Conservation (phyloP, 2,113 vertebrate genomes). For the Tor tambroides region DNA sequence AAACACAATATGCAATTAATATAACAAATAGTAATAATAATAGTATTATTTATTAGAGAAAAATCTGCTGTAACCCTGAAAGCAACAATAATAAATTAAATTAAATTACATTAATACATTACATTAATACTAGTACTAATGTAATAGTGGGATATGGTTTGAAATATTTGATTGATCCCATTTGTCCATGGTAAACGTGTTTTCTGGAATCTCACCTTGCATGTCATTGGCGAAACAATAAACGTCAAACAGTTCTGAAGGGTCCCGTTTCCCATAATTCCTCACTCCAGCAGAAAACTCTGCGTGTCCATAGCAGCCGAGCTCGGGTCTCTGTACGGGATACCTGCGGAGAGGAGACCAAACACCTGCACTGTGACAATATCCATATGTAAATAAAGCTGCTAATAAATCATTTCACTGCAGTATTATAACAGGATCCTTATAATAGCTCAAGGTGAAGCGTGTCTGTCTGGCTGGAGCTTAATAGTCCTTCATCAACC, state of each 20-base stretch:
- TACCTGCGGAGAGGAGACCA: conserved; percentile 78
- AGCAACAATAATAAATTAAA: too few species aligned
- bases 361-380: not conserved
- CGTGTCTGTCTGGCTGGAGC: too few species aligned
- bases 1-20: not conserved
- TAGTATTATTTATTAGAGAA: not conserved
- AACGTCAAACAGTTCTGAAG: conserved; percentile 86
- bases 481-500: too few species aligned
- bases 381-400: conserved; percentile 13
- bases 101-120: too few species aligned
- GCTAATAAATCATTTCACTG: conserved; percentile 43
- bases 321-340: conserved; percentile 87
- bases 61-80: too few species aligned
- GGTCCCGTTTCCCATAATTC: conserved; percentile 87
- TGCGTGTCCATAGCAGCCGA: conserved; percentile 91
- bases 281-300: conserved; percentile 87
- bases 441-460: not conserved
- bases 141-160: too few species aligned
- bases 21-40: not conserved
- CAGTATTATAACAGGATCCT: conserved; percentile 26
- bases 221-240: conserved; percentile 89
- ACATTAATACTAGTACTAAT: too few species aligned
- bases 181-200: not conserved
- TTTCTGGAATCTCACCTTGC: conserved; percentile 72
- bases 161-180: too few species aligned